Evolutionary conservation across 2,797 vertebrate genomes (phyloP).

Genomic region (Pangasius sanitwongsei): DNA sequence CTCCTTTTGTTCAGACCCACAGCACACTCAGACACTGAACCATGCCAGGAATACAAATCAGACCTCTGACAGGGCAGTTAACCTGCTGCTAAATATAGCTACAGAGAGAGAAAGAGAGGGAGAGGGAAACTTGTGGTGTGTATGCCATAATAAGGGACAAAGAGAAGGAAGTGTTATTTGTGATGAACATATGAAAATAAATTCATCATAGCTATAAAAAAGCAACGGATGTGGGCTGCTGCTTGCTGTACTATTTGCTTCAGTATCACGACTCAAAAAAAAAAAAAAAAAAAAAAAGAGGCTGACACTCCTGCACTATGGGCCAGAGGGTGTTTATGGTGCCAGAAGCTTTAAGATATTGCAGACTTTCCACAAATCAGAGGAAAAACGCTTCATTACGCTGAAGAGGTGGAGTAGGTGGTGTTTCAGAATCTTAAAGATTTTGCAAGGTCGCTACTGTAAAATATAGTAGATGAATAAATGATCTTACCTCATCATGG

Average conservation of each 20-base stretch:
- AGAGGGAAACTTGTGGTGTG: conserved; percentile 34
- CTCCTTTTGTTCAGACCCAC: conserved; percentile 76
- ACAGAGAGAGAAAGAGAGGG: conserved; percentile 55
- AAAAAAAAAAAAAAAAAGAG: background rate
- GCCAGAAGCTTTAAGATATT: conserved; percentile 19
- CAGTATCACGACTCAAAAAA: conserved; percentile 28
- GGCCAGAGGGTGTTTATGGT: conserved; percentile 9
- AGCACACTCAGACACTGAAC: conserved; percentile 68
- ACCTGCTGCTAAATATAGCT: conserved; percentile 80
- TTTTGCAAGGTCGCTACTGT: conserved; percentile 29
- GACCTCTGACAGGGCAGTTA: conserved; percentile 80
- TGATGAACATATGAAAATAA: conserved; percentile 22
- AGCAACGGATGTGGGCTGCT: conserved; percentile 25
- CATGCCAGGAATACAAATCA: conserved; percentile 80
- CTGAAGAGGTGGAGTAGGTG: conserved; percentile 13
- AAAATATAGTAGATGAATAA: conserved; percentile 35
- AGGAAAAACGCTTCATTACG: background rate
- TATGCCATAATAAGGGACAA: conserved; percentile 24
- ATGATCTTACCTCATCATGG: background rate
- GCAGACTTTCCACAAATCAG: conserved; percentile 28
- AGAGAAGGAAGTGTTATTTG: conserved; percentile 23
- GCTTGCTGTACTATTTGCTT: conserved; percentile 25
- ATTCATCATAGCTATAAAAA: conserved; percentile 38
- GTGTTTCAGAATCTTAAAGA: conserved; percentile 14
- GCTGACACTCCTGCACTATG: conserved; percentile 21